phyloP scores from a whole-genome alignment of 2,113 vertebrate genomes.

The Panthera tigris region DNA sequence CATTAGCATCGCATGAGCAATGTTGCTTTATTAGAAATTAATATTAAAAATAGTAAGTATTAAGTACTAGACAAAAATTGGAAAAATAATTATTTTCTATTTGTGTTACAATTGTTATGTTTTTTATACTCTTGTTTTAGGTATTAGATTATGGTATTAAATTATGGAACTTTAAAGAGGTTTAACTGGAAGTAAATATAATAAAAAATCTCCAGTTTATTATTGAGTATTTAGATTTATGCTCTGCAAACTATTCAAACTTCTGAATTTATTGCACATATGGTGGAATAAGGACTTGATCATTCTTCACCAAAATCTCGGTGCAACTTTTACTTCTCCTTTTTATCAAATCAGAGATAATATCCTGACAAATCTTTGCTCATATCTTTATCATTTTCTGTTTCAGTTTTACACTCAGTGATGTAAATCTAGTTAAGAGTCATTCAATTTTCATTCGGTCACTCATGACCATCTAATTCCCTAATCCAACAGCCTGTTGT shows the following conservation, averaged over 20 bases:
- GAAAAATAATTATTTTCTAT: not conserved
- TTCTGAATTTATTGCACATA: not conserved
- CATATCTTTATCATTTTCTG: accelerated
- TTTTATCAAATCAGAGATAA: not conserved
- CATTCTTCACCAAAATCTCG: not conserved
- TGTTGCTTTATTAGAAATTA: not conserved
- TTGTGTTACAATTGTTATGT: not conserved
- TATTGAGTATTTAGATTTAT: not conserved
- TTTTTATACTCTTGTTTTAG: not conserved
- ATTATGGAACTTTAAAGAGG: not conserved
- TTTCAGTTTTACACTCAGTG: not conserved
- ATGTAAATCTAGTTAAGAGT: not conserved
- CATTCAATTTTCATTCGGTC: not conserved
- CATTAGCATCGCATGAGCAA: not conserved
- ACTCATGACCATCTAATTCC: not conserved
- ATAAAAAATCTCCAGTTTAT: not conserved
- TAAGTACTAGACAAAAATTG: not conserved
- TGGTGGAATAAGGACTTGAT: not conserved
- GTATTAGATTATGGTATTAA: not conserved
- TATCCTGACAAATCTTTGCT: not conserved
- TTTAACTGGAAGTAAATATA: not conserved
- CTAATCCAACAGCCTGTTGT: not conserved
- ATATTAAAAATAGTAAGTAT: not conserved
- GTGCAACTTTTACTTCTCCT: accelerated
- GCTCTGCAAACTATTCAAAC: not conserved